A percentile compares a stretch with the other conserved stretches of the same genome.
phyloP scores from a whole-genome alignment of 2,888 invertebrate species.

The Yponomeuta evonymella region DNA sequence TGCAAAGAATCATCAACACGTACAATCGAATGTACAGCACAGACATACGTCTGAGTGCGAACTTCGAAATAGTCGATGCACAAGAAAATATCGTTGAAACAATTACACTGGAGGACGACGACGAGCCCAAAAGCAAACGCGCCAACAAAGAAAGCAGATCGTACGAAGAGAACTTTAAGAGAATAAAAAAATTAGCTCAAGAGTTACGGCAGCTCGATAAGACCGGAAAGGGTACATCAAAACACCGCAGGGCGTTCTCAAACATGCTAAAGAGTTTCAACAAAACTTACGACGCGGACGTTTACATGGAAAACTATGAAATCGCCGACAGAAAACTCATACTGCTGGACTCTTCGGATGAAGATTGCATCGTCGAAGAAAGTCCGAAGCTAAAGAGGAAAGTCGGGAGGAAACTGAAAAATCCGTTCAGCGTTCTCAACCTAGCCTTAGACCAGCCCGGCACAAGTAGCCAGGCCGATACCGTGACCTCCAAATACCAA shows the following conservation, averaged over 20 bases:
- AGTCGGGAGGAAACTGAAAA: slow-evolving; percentile 45
- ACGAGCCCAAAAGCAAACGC: slow-evolving; percentile 39
- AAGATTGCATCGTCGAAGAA: slow-evolving; percentile 46
- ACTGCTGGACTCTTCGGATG: slow-evolving; percentile 50
- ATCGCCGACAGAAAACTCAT: slow-evolving; percentile 45
- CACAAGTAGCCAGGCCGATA: slow-evolving; percentile 13
- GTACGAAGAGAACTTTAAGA: slow-evolving; percentile 42
- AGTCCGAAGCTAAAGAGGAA: slow-evolving; percentile 22
- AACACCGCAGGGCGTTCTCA: slow-evolving; percentile 51
- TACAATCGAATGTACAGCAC: slow-evolving; percentile 50
- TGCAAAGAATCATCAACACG: slow-evolving; percentile 42
- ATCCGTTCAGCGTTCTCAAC: slow-evolving; percentile 59
- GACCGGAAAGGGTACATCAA: slow-evolving; percentile 37
- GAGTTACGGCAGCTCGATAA: slow-evolving; percentile 42
- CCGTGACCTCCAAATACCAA: background rate
- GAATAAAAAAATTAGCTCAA: slow-evolving; percentile 41
- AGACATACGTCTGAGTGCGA: slow-evolving; percentile 36
- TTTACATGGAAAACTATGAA: slow-evolving; percentile 47
- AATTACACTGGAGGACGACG: slow-evolving; percentile 45
- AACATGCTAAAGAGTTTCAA: slow-evolving; percentile 57
- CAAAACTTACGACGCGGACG: slow-evolving; percentile 49
- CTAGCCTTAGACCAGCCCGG: slow-evolving; percentile 25
- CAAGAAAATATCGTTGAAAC: slow-evolving; percentile 49
- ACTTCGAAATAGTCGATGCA: slow-evolving; percentile 36
- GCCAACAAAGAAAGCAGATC: slow-evolving; percentile 28